Conservation (phyloP, 1,140 invertebrate species). For the Mactra quadrangularis region DNA sequence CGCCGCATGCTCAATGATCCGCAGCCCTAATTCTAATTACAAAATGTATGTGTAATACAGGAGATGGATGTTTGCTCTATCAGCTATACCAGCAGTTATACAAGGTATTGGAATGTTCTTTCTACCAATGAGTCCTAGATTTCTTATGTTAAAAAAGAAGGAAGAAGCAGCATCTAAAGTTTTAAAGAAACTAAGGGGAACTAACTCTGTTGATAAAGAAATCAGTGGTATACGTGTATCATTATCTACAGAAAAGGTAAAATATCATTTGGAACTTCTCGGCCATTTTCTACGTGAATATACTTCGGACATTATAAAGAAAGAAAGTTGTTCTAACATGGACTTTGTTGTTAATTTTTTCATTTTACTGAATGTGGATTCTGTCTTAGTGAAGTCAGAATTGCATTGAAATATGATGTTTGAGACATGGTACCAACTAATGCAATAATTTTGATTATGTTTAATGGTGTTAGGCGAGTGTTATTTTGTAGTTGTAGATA, state of each 20-base stretch:
- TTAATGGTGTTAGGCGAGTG: no score
- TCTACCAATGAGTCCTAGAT: conserved; percentile 79
- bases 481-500: no score
- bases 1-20: no score
- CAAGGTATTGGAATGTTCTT: conserved; percentile 80
- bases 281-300: background rate
- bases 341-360: background rate
- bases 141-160: conserved; percentile 74
- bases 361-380: background rate
- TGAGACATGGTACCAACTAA: no score
- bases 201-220: conserved; percentile 65
- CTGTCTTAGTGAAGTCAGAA: no score
- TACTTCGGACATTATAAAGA: no score
- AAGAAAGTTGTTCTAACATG: no score
- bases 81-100: conserved; percentile 75
- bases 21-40: no score
- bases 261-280: background rate
- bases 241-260: conserved; percentile 47
- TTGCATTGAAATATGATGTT: no score
- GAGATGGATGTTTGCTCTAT: conserved; percentile 80
- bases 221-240: conserved; percentile 63
- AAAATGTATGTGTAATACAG: conserved; percentile 57
- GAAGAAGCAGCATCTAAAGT: conserved; percentile 68
- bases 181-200: conserved; percentile 65
- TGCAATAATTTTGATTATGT: no score